Conservation (phyloP, 2,113 vertebrate species). For the Indicator indicator region DNA sequence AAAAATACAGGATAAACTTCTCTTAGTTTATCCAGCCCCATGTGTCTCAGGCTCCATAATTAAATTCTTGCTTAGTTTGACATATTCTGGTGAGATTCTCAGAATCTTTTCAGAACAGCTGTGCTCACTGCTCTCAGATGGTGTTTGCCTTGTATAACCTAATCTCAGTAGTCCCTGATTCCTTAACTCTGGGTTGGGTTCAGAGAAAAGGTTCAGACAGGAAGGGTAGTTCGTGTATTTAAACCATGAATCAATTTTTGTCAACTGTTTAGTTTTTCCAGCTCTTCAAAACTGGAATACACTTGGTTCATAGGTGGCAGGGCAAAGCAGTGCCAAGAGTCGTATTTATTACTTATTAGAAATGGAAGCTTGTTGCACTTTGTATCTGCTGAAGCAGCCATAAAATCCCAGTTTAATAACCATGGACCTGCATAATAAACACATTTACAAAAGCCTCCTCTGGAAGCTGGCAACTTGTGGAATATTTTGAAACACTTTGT, state of each 20-base stretch:
- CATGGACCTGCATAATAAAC: background rate
- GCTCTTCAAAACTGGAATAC: background rate
- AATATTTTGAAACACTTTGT: background rate
- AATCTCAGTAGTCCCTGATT: background rate
- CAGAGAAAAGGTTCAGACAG: background rate
- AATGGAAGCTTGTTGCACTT: background rate
- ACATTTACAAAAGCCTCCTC: background rate
- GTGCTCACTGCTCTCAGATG: background rate
- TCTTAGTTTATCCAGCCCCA: background rate
- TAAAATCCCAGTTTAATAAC: conserved; percentile 18
- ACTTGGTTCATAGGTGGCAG: background rate
- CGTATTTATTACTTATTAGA: background rate
- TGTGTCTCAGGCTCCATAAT: background rate
- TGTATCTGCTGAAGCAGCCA: background rate
- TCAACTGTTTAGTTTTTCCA: background rate
- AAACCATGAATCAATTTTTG: background rate
- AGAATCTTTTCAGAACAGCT: background rate
- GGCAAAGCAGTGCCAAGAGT: background rate
- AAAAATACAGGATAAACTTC: background rate
- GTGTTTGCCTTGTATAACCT: background rate
- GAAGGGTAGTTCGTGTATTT: background rate
- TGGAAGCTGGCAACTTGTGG: background rate
- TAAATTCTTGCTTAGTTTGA: background rate
- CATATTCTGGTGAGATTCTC: background rate
- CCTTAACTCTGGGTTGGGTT: background rate